A percentile compares a stretch with the other conserved stretches of the same genome.
These are phyloP conservation scores for Prenolepis imparis DNA, from an alignment of 2,888 invertebrate genomes.

Conservation along the genomic window DNA sequence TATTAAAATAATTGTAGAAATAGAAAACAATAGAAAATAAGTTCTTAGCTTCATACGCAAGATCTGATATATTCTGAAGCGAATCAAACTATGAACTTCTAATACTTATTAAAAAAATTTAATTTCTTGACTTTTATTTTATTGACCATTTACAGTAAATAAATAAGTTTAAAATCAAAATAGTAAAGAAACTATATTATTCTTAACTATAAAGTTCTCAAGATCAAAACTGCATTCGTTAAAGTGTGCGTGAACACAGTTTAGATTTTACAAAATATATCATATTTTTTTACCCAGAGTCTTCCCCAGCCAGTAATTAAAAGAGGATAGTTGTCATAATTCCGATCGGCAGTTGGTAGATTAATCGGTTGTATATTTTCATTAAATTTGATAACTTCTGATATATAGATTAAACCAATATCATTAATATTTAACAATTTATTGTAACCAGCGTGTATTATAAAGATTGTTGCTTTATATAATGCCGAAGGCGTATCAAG, in stretches of 20 bases:
- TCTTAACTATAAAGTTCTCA: background rate
- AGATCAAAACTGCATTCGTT: background rate
- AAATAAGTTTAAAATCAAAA: background rate
- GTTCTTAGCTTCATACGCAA: background rate
- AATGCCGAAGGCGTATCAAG: background rate
- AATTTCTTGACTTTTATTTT: background rate
- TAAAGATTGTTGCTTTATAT: background rate
- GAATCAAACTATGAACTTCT: background rate
- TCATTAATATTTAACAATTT: background rate
- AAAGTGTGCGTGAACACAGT: background rate
- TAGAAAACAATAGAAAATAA: background rate
- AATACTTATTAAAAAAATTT: background rate
- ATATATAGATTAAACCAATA: conserved; percentile 1
- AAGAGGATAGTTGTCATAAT: conserved; percentile 16
- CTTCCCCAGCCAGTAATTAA: conserved; percentile 19
- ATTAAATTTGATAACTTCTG: background rate
- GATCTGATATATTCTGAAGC: background rate
- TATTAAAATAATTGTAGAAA: background rate
- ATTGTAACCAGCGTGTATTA: conserved; percentile 19
- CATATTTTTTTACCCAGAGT: background rate
- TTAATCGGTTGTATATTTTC: background rate
- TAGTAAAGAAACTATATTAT: background rate
- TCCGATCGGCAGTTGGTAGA: background rate
- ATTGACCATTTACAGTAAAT: background rate
- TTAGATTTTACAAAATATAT: background rate